These are phyloP conservation scores for Chloroclysta siterata DNA, from an alignment of 2,888 invertebrate species.

Conservation along the genomic window DNA sequence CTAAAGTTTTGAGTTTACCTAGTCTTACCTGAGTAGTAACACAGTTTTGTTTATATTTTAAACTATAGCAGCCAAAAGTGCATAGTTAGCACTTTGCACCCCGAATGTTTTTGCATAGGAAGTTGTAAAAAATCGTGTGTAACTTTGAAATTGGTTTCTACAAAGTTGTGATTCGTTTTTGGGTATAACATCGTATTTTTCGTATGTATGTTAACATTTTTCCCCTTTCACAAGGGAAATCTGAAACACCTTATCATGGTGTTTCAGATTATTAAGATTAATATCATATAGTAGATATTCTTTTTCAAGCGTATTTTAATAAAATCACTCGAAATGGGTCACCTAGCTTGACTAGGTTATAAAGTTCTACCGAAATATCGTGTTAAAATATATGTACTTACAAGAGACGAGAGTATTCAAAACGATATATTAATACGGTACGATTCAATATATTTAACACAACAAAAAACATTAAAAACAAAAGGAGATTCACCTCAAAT, in stretches of 20 bases:
- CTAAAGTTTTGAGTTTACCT: constrained; percentile 20
- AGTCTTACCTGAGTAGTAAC: constrained; percentile 3
- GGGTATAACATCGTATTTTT: constrained; percentile 18
- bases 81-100: constrained; percentile 12
- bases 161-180: constrained; percentile 29
- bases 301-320: too few species aligned
- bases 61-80: constrained; percentile 19
- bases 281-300: too few species aligned
- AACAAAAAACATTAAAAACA: not conserved
- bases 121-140: constrained; percentile 9
- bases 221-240: constrained; percentile 19
- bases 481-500: not conserved
- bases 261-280: too few species aligned
- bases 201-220: constrained; percentile 19
- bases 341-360: too few species aligned
- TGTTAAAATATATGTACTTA: too few species aligned
- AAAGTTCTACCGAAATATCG: too few species aligned
- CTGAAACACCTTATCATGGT: not conserved
- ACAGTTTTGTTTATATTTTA: constrained; percentile 33
- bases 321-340: too few species aligned
- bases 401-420: too few species aligned
- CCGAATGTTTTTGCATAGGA: constrained; percentile 1
- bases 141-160: constrained; percentile 15
- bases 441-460: not conserved
- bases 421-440: not conserved